Evolutionary conservation across 2,113 vertebrate genomes (phyloP).

Genomic region (Mustelus asterias): DNA sequence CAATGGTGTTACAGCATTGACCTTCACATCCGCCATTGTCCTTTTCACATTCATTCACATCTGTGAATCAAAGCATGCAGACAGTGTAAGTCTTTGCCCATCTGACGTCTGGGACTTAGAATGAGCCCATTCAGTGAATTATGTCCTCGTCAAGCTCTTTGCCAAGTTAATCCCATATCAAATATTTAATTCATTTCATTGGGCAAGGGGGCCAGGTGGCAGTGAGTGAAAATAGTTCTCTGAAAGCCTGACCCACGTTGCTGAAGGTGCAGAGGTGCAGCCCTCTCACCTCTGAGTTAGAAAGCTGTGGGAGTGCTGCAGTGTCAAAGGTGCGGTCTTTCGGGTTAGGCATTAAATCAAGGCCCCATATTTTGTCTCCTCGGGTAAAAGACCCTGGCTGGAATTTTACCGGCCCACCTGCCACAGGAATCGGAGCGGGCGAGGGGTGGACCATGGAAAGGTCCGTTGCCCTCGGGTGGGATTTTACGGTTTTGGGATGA

Average conservation of each 20-base stretch:
- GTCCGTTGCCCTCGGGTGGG: no score
- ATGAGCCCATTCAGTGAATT: neutral
- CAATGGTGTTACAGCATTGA: constrained; percentile 66
- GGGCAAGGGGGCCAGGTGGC: neutral
- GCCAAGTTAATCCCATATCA: neutral
- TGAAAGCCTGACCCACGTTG: neutral
- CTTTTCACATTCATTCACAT: constrained; percentile 63
- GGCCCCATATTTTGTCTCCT: neutral
- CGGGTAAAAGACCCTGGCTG: neutral
- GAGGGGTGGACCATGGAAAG: no score
- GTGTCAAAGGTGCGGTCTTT: neutral
- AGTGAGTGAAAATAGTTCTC: neutral
- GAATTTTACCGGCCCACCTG: no score
- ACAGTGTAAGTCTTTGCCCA: neutral
- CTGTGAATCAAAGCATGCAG: constrained; percentile 47
- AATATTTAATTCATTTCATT: neutral
- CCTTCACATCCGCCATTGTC: constrained; percentile 63
- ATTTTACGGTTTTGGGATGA: no score
- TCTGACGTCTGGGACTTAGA: neutral
- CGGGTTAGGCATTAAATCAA: neutral
- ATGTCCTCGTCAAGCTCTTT: neutral
- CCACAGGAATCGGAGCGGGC: no score
- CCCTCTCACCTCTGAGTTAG: neutral
- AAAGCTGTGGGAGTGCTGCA: neutral
- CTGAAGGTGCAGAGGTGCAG: neutral